These are phyloP conservation scores for Chrysaora quinquecirrha DNA, from an alignment of 30 jellyfish, hydroid and myxozoan genomes.

Conservation along the genomic window DNA sequence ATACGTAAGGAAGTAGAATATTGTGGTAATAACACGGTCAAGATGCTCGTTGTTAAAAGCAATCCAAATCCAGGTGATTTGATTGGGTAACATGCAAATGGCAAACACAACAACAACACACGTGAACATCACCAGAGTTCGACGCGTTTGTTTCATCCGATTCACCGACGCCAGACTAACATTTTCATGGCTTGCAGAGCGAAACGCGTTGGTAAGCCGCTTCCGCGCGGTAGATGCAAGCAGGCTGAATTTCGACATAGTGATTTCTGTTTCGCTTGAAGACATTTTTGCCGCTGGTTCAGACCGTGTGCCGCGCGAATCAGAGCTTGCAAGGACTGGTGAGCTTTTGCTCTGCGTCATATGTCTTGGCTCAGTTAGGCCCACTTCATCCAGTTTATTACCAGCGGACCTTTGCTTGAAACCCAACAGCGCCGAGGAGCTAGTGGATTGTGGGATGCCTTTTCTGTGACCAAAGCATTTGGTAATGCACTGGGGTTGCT, in stretches of 20 bases:
- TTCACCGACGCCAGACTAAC: not conserved
- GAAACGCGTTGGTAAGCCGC: not conserved
- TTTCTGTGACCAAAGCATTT: not conserved
- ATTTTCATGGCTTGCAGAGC: not conserved
- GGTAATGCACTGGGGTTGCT: not conserved
- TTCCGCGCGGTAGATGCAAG: not conserved
- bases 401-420: too few species aligned
- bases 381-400: too few species aligned
- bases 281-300: not conserved
- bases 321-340: not conserved
- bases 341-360: conserved; percentile 15
- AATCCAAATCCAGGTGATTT: conserved; percentile 81
- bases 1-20: conserved; percentile 74
- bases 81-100: conserved; percentile 86
- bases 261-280: not conserved
- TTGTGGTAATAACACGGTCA: conserved; percentile 24
- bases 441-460: not conserved
- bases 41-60: conserved; percentile 56
- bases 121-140: conserved; percentile 81
- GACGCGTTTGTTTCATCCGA: conserved; percentile 80
- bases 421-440: conserved; percentile 8
- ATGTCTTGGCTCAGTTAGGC: not conserved
- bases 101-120: conserved; percentile 85
- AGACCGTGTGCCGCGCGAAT: not conserved
- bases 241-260: not conserved